Evolutionary conservation across 2,888 invertebrate species (phyloP), one percentile per base, ranked within the genome.

Genomic region (Morinoia aosen): DNA sequence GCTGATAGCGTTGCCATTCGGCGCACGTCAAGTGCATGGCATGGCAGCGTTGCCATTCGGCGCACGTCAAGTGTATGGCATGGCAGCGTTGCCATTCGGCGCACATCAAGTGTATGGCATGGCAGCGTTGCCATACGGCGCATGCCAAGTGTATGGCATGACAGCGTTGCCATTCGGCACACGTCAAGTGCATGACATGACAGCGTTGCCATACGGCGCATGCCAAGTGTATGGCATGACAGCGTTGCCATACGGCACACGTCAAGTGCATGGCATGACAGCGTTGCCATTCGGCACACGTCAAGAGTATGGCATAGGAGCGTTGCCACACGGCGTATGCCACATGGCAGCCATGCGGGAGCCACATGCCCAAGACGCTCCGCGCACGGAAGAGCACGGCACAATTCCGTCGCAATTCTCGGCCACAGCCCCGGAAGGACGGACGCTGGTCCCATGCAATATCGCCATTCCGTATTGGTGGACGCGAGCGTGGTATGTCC

Each of bases 381-480:
- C 90, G 2, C 76, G 10, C 33, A 33, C 90, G 90, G 90, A 90
- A 90, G 90, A 14, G 48, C 90, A 5, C 39, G 12, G 90, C 48
- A 4, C 90, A 90, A 90, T 90, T 90, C 90, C 90, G 90, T 39
- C 40, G 90, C 90, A 90, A 90, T 90, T 90, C 39, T 33, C 2
- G 1, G 25, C 76, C 33, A 33, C 16, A 33, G 40, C 39, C 12
- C 11, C 16, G 90, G 39, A 90, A 40, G 90, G 39, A 19, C n/a
- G 90, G 19, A 14, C 90, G 40, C 39, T 90, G 16, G 40, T 90
- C 19, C 40, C 90, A 90, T 10, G 90, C 90, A 90, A 90, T 90
- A 90, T 90, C 90, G 39, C 10, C 90, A 90, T 90, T 90, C 90
- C 39, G 40, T 40, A 90, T 90, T 40, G 90, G 40, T 90, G 90